Evolutionary conservation across 2,797 vertebrate genomes (phyloP), one percentile per base, ranked within the genome.

Genomic region (Phrynocephalus vlangalii): DNA sequence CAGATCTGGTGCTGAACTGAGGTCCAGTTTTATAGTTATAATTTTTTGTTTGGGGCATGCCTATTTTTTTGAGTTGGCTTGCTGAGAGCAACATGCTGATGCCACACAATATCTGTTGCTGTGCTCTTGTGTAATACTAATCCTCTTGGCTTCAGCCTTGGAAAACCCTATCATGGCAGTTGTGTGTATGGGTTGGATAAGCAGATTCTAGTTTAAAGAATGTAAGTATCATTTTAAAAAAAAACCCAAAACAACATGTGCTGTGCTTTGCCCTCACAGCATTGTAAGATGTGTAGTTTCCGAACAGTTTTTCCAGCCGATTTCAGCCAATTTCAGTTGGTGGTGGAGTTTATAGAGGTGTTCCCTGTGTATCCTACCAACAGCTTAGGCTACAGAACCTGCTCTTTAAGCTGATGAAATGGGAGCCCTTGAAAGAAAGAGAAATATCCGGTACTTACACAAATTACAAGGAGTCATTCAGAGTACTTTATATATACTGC

Each of bases 281-380:
- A 75, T 38, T 24, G 22, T 26, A 76, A 48, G 44, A 13, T 48
- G 44, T 48, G 75, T 76, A 48, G 38, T 11, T 76, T 76, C 48
- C 48, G 26, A 76, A 26, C 33, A 76, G 26, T 7, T 28, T 56
- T 56, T 56, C 33, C 48, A 78, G 76, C 5, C 48, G 24, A 78
- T 78, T 78, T 78, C 38, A 50, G 26, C 78, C 50, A 28, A 78
- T 78, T 78, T 78, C 24, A 9, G 10, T 1, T 67, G 79, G 11
- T 28, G 60, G 26, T 10, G 15, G 6, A 6, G 30, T 81, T 66
- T 24, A 20, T 15, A 22, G 30, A 11, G 33, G n/a, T 24, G 13
- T 33, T 66, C 66, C 56, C 22, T 44, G 60, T 81, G 79, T 81
- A 38, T 63, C 79, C 33, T 81, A 81, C 30, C 79, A 81, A 66